These are phyloP conservation scores for Pseudopipra pipra DNA, from an alignment of 2,113 vertebrate species.

Conservation along the genomic window DNA sequence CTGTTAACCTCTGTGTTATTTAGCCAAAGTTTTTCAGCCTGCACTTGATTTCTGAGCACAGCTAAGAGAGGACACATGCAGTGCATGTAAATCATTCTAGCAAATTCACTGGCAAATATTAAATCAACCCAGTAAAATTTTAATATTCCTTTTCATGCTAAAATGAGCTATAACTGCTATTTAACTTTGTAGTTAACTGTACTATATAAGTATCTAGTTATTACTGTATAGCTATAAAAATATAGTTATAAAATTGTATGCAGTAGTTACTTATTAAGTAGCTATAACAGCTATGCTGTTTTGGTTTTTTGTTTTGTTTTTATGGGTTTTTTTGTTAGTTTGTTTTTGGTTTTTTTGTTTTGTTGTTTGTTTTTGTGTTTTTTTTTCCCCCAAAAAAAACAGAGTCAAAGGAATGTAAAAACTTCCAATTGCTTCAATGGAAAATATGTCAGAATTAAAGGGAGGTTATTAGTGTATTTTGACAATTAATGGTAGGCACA, in stretches of 20 bases:
- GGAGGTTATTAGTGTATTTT: not conserved
- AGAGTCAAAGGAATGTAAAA: not conserved
- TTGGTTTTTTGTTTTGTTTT: not conserved
- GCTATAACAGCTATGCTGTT: not conserved
- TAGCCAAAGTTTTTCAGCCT: not conserved
- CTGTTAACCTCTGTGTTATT: not conserved
- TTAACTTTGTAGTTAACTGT: not conserved
- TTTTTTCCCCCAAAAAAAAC: not conserved
- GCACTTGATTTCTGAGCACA: not conserved
- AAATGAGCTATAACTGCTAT: slow-evolving; percentile 15
- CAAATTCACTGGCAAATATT: not conserved
- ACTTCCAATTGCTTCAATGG: not conserved
- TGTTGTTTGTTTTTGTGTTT: not conserved
- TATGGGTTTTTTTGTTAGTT: not conserved
- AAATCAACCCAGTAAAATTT: slow-evolving; percentile 8
- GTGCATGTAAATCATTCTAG: not conserved
- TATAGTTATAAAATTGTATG: not conserved
- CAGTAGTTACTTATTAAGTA: slow-evolving; percentile 4
- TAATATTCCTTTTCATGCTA: slow-evolving; percentile 6
- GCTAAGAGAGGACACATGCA: not conserved
- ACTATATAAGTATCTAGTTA: not conserved
- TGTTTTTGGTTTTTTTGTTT: not conserved
- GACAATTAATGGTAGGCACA: not conserved
- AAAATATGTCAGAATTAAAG: not conserved
- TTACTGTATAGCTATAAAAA: not conserved